These are phyloP conservation scores for Diacarnus erythraeanus DNA, from an alignment of 37 sponge, comb jelly and placozoan genomes.

Conservation along the genomic window DNA sequence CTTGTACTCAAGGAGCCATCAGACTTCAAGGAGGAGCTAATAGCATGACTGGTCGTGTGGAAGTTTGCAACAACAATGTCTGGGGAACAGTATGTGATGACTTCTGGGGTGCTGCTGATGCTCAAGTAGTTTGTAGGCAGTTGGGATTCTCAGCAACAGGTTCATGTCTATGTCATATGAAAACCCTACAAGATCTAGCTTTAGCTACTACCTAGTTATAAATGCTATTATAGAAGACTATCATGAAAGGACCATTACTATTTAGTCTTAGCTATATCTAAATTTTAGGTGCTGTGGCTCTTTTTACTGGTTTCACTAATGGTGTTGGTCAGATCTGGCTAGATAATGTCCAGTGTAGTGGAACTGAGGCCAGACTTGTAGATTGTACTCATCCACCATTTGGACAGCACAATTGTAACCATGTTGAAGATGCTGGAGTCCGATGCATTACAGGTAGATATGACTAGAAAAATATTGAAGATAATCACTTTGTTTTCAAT, in stretches of 20 bases:
- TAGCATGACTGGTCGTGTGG: conserved; percentile 3
- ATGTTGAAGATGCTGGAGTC: neutral
- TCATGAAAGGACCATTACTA: too few relatives aligned
- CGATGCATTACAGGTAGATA: too few relatives aligned
- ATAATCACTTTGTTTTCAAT: too few relatives aligned
- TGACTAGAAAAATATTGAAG: too few relatives aligned
- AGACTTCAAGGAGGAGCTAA: conserved; percentile 8
- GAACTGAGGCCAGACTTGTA: neutral
- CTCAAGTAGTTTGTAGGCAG: neutral
- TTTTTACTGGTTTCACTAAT: neutral
- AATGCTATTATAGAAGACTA: too few relatives aligned
- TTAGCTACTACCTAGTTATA: too few relatives aligned
- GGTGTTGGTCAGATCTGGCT: neutral
- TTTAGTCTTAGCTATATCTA: too few relatives aligned
- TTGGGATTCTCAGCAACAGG: neutral
- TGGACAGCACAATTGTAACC: neutral
- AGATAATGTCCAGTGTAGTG: neutral
- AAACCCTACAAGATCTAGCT: too few relatives aligned
- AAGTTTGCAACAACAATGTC: neutral
- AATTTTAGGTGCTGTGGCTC: conserved; percentile 1
- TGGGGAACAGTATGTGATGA: conserved; percentile 21
- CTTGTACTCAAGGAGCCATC: neutral
- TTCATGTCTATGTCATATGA: too few relatives aligned
- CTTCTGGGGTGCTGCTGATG: conserved; percentile 1
- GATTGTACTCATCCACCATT: neutral